phyloP scores from a whole-genome alignment of 2,113 vertebrate genomes.

The Nothocercus nigrocapillus region DNA sequence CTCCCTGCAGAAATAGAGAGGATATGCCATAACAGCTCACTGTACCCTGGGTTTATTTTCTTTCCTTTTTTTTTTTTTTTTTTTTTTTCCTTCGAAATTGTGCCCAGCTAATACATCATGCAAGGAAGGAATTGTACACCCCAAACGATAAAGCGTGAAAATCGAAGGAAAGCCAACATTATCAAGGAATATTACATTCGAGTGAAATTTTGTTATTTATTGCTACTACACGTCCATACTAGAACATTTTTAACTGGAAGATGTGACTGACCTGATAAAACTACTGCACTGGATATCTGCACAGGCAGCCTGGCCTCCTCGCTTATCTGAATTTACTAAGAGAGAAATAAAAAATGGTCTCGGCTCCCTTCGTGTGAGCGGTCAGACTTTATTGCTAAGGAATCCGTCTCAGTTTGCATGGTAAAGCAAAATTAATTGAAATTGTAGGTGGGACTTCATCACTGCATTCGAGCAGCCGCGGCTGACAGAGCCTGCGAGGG shows the following conservation, averaged over 20 bases:
- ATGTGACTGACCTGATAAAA: not conserved
- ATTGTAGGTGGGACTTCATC: not conserved
- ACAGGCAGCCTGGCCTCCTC: not conserved
- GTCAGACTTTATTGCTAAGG: not conserved
- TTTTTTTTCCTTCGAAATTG: not conserved
- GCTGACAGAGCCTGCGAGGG: not conserved
- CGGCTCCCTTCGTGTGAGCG: not conserved
- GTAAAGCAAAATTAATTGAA: not conserved
- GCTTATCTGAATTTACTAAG: not conserved
- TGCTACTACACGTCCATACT: not conserved
- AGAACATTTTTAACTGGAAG: not conserved
- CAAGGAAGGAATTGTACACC: not conserved
- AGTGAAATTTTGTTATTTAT: not conserved
- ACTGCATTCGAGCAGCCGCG: not conserved
- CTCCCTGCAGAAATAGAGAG: constrained; percentile 40
- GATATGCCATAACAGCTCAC: not conserved
- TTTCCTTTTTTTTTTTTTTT: too few relatives aligned
- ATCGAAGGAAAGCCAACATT: not conserved
- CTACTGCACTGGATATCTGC: not conserved
- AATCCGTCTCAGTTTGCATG: not conserved
- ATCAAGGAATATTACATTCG: not conserved
- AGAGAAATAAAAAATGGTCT: not conserved
- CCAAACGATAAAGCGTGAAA: not conserved
- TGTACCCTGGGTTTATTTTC: not conserved
- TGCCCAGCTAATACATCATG: not conserved